Evolutionary conservation across 2,797 vertebrate species (phyloP).

Genomic region (Pogonophryne albipinna): DNA sequence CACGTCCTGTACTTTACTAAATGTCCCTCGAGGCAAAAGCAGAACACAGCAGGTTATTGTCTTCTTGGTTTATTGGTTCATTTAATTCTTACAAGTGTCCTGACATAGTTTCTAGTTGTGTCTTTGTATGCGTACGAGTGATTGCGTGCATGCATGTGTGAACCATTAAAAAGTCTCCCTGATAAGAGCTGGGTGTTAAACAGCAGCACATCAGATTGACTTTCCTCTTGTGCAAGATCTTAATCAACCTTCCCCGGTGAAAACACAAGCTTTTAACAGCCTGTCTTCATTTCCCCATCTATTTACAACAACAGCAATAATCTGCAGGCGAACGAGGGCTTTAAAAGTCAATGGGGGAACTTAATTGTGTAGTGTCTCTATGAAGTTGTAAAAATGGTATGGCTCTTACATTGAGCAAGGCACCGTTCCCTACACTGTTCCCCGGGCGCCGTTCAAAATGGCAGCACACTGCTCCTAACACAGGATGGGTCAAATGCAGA

Average conservation of each 20-base stretch:
- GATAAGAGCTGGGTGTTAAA: slow-evolving; percentile 53
- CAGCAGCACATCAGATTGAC: slow-evolving; percentile 58
- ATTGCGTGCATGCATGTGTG: slow-evolving; percentile 40
- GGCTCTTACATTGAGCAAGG: neutral
- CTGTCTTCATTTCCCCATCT: slow-evolving; percentile 28
- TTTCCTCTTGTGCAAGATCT: slow-evolving; percentile 39
- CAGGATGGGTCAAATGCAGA: too few species aligned
- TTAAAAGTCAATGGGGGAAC: slow-evolving; percentile 52
- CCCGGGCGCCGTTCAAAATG: too few species aligned
- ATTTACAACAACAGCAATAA: slow-evolving; percentile 42
- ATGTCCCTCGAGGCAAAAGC: neutral
- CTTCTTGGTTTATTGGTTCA: slow-evolving; percentile 16
- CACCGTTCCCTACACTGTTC: too few species aligned
- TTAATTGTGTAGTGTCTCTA: slow-evolving; percentile 39
- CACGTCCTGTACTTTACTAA: neutral
- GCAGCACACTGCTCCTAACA: too few species aligned
- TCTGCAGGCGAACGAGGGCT: slow-evolving; percentile 14
- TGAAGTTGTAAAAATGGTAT: slow-evolving; percentile 41
- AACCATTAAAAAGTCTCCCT: slow-evolving; percentile 39
- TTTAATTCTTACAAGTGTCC: slow-evolving; percentile 18
- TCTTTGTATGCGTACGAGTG: slow-evolving; percentile 9
- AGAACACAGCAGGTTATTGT: slow-evolving; percentile 32
- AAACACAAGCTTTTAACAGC: slow-evolving; percentile 45
- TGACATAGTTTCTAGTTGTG: neutral
- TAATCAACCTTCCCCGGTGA: slow-evolving; percentile 53